These are phyloP conservation scores for Stylophora pistillata DNA, from an alignment of 64 coral and sea anemone species.

Conservation along the genomic window DNA sequence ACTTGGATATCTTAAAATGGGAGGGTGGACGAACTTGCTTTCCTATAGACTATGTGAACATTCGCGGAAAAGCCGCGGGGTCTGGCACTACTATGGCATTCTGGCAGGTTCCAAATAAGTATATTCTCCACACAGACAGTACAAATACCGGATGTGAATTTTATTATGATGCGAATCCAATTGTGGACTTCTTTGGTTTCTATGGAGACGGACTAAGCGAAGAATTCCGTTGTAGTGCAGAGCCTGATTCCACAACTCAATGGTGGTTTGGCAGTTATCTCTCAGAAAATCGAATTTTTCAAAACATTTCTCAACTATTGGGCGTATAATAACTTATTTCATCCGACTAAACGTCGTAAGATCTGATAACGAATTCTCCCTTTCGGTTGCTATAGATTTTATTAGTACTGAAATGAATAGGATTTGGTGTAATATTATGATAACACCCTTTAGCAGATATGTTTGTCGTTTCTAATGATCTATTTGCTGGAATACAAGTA, in stretches of 20 bases:
- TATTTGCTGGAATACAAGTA: no score
- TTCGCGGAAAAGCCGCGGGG: not conserved
- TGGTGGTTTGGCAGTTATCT: constrained; percentile 37
- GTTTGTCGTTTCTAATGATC: no score
- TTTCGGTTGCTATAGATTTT: no score
- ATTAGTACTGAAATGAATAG: no score
- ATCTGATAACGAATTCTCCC: no score
- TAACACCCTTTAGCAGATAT: no score
- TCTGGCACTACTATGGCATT: not conserved
- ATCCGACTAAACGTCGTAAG: no score
- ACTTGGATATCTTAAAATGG: not conserved
- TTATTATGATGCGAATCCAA: not conserved
- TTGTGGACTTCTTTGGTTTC: constrained; percentile 25
- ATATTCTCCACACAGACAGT: constrained; percentile 36
- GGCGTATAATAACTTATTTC: no score
- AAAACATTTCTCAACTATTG: not conserved
- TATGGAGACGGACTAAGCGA: not conserved
- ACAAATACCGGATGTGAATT: not conserved
- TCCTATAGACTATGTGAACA: not conserved
- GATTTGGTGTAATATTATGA: no score
- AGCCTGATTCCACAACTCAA: not conserved
- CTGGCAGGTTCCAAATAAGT: not conserved
- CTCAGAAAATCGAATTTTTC: not conserved
- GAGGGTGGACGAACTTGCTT: not conserved
- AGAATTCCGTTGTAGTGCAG: not conserved